phyloP scores from a whole-genome alignment of 1,140 invertebrate genomes.

The Trichonephila inaurata region DNA sequence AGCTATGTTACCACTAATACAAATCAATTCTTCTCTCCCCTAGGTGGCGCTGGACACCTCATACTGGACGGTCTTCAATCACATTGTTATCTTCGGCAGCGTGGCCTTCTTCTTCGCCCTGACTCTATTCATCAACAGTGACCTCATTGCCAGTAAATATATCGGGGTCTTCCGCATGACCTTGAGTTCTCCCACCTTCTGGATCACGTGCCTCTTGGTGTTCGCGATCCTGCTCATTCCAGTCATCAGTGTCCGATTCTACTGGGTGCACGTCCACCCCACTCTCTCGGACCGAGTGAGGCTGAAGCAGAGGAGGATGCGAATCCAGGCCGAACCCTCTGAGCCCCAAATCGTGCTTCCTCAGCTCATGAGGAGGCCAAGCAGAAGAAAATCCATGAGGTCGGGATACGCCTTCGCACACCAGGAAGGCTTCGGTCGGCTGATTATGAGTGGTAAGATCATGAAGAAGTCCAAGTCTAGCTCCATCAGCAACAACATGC shows the following conservation, averaged over 20 bases:
- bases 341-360: constrained; percentile 82
- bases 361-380: constrained; percentile 89
- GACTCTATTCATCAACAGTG: constrained; percentile 83
- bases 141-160: constrained; percentile 80
- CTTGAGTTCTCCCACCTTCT: constrained; percentile 83
- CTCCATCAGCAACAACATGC: constrained; percentile 71
- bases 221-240: constrained; percentile 93
- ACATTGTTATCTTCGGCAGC: constrained; percentile 98
- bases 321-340: constrained; percentile 83
- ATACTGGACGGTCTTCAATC: constrained; percentile 99
- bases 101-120: constrained; percentile 95
- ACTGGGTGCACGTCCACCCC: constrained; percentile 92
- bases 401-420: constrained; percentile 99
- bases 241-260: constrained; percentile 95
- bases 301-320: constrained; percentile 87
- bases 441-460: constrained; percentile 98
- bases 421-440: constrained; percentile 96
- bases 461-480: constrained; percentile 84
- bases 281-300: constrained; percentile 95
- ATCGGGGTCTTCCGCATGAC: constrained; percentile 79
- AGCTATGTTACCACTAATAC: too few species aligned
- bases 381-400: constrained; percentile 93
- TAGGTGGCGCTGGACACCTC: constrained; percentile 97
- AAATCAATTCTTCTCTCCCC: constrained; percentile 40
- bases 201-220: constrained; percentile 95